phyloP scores from a whole-genome alignment of 2,113 vertebrate species.

The Ranitomeya variabilis region DNA sequence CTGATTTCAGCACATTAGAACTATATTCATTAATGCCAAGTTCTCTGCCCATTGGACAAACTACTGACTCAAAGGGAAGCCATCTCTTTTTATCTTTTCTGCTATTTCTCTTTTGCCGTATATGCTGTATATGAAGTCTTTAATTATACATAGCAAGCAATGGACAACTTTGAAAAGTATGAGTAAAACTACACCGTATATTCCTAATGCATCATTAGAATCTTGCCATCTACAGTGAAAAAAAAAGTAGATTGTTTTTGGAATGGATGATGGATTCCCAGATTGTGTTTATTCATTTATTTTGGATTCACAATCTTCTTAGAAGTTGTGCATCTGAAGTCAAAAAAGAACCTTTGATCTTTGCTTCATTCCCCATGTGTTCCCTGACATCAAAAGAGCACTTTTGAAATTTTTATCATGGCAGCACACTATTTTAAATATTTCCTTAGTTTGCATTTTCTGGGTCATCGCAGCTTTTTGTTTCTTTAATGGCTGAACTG shows the following conservation, averaged over 20 bases:
- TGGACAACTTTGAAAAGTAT: not conserved
- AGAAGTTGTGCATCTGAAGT: constrained; percentile 54
- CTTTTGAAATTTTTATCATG: constrained; percentile 65
- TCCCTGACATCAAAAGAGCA: constrained; percentile 61
- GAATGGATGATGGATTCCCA: constrained; percentile 47
- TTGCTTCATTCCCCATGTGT: constrained; percentile 52
- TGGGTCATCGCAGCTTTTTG: constrained; percentile 58
- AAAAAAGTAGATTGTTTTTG: constrained; percentile 53
- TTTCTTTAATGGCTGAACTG: constrained; percentile 61
- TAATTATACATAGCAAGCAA: not conserved
- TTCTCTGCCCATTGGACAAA: not conserved
- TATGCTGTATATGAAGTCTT: not conserved
- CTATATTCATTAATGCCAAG: not conserved
- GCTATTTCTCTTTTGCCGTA: not conserved
- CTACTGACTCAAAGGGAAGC: not conserved
- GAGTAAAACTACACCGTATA: not conserved
- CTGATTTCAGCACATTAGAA: not conserved
- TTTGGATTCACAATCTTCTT: constrained; percentile 44
- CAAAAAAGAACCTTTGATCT: constrained; percentile 62
- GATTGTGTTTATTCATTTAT: constrained; percentile 49
- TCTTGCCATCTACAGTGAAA: constrained; percentile 1
- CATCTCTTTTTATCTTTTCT: constrained; percentile 3
- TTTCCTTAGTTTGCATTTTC: constrained; percentile 63
- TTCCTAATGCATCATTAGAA: constrained; percentile 7
- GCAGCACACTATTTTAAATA: constrained; percentile 60